Conservation (phyloP, 2,113 vertebrate genomes). For the Apodemus sylvaticus region DNA sequence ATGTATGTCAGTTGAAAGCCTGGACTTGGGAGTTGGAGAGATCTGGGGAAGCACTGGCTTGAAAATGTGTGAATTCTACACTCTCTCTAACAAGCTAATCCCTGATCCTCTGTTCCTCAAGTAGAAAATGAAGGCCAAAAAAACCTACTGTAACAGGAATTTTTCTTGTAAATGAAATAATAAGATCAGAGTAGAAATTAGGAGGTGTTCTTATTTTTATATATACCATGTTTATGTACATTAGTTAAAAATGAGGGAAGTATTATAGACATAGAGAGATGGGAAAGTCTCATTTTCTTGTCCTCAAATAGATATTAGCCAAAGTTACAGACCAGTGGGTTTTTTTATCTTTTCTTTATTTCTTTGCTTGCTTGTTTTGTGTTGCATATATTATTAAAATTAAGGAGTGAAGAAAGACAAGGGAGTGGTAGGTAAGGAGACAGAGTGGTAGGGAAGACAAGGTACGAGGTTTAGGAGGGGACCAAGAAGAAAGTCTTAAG, state of each 20-base stretch:
- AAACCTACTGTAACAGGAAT: background rate
- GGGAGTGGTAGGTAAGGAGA: background rate
- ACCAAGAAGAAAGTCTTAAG: background rate
- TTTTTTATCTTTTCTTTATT: background rate
- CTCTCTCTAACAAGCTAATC: background rate
- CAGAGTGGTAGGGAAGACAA: background rate
- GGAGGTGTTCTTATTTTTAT: background rate
- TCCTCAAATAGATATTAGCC: background rate
- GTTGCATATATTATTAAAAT: background rate
- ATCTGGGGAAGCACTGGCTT: background rate
- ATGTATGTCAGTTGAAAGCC: background rate
- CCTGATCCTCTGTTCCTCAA: background rate
- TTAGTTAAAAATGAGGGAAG: background rate
- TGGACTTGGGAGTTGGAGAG: background rate
- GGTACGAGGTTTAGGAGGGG: background rate
- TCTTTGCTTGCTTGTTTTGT: background rate
- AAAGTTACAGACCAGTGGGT: background rate
- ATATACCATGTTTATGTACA: background rate
- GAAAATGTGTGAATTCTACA: background rate
- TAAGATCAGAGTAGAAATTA: background rate
- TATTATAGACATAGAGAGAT: background rate
- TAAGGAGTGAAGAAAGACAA: background rate
- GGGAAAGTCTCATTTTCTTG: background rate
- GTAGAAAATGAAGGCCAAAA: background rate
- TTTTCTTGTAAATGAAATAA: slow-evolving; percentile 1